These are phyloP conservation scores for Centrocercus urophasianus DNA, from an alignment of 2,113 vertebrate species.

Conservation along the genomic window DNA sequence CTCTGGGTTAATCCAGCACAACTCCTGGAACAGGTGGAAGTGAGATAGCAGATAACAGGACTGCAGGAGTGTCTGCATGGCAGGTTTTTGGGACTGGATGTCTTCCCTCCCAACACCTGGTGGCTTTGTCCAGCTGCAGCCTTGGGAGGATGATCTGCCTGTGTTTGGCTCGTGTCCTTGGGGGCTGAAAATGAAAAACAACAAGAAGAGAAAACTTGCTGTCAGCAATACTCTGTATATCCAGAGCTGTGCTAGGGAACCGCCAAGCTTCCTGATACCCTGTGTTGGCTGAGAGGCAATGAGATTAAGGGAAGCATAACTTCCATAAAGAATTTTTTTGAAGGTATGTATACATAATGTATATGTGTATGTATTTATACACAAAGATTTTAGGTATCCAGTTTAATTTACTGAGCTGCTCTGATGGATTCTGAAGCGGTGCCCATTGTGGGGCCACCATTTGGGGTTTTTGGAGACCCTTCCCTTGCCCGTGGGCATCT, in stretches of 20 bases:
- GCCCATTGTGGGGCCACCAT: background rate
- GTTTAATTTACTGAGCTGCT: background rate
- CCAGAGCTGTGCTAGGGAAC: background rate
- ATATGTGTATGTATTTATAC: background rate
- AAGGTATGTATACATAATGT: background rate
- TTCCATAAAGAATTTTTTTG: background rate
- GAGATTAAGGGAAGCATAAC: background rate
- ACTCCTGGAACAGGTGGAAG: background rate
- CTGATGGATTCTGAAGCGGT: rapidly evolving
- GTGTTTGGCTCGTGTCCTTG: background rate
- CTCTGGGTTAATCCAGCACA: background rate
- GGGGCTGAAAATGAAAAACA: background rate
- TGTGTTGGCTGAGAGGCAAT: background rate
- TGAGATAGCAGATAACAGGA: background rate
- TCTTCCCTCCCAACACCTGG: too few species aligned
- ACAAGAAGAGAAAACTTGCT: background rate
- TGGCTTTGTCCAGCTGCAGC: background rate
- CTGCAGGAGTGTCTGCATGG: rapidly evolving
- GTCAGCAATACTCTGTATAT: background rate
- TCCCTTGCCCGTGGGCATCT: background rate
- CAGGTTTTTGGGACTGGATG: background rate
- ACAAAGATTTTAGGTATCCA: background rate
- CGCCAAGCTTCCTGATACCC: background rate
- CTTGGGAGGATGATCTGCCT: rapidly evolving
- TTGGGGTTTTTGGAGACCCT: background rate